These are phyloP conservation scores for Flabesymbios commensalis DNA, from an alignment of 2,888 invertebrate genomes.

Conservation along the genomic window DNA sequence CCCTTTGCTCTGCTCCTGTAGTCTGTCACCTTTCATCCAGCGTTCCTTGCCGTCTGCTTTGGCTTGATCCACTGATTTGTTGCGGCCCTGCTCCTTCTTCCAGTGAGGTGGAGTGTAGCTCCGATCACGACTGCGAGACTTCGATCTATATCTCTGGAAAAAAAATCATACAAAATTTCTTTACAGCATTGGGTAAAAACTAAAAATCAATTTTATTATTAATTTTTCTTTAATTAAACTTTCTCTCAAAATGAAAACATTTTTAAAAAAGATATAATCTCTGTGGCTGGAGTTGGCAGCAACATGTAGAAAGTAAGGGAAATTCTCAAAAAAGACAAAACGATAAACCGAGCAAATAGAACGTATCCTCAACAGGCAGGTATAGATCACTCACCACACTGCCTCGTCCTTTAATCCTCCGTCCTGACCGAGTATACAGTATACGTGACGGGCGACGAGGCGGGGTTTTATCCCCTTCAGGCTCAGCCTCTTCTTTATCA, in stretches of 20 bases:
- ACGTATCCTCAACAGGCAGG: neutral
- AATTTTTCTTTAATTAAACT: too few species aligned
- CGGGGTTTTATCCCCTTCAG: neutral
- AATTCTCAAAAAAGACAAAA: too few species aligned
- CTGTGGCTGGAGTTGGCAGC: too few species aligned
- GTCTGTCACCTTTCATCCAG: neutral
- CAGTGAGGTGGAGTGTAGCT: constrained; percentile 94
- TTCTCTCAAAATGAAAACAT: too few species aligned
- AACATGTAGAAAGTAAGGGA: too few species aligned
- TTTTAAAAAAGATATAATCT: too few species aligned
- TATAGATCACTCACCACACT: constrained; percentile 75
- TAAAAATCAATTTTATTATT: too few species aligned
- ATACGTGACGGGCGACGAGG: constrained; percentile 42
- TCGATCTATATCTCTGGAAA: constrained; percentile 22
- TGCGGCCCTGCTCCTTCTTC: constrained; percentile 64
- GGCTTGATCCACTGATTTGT: neutral
- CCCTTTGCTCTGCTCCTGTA: too few species aligned
- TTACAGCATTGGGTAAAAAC: neutral
- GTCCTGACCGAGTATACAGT: constrained; percentile 64
- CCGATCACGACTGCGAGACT: constrained; percentile 67
- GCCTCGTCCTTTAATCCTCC: constrained; percentile 88
- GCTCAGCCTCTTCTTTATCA: neutral
- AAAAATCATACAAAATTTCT: too few species aligned
- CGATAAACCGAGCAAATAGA: too few species aligned
- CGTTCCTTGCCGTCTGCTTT: neutral